Evolutionary conservation across 2,888 invertebrate species (phyloP).

Genomic region (Hyposoter dolosus): DNA sequence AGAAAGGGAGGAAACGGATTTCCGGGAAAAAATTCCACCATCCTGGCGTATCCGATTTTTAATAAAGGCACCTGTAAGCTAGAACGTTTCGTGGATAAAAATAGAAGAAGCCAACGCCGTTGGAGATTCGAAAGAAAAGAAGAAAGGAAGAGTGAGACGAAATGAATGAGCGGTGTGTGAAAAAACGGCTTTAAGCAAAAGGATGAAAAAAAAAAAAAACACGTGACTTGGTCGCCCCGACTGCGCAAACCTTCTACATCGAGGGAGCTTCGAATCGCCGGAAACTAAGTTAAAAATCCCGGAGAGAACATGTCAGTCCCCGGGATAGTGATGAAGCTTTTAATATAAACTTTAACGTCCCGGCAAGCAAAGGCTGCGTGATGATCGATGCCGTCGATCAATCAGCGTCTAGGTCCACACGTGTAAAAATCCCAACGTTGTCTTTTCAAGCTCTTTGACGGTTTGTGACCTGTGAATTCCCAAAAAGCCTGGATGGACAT

Average conservation of each 20-base stretch:
- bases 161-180: slow-evolving; percentile 40
- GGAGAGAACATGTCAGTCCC: slow-evolving; percentile 29
- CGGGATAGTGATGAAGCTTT: slow-evolving; percentile 76
- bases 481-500: slow-evolving; percentile 12
- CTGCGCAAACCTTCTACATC: slow-evolving; percentile 44
- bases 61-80: slow-evolving; percentile 66
- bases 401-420: slow-evolving; percentile 66
- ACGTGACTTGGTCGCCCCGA: slow-evolving; percentile 19
- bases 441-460: slow-evolving; percentile 18
- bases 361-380: slow-evolving; percentile 47
- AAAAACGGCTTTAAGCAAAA: slow-evolving; percentile 22
- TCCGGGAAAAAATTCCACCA: slow-evolving; percentile 60
- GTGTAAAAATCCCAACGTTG: background rate
- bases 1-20: slow-evolving; percentile 62
- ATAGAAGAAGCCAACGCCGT: slow-evolving; percentile 13
- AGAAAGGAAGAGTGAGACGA: slow-evolving; percentile 30
- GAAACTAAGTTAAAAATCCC: slow-evolving; percentile 62
- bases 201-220: background rate
- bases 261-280: slow-evolving; percentile 25
- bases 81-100: slow-evolving; percentile 48
- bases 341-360: slow-evolving; percentile 76
- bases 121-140: slow-evolving; percentile 16
- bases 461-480: slow-evolving; percentile 11
- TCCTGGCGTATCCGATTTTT: slow-evolving; percentile 64
- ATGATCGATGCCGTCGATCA: slow-evolving; percentile 76